phyloP scores from a whole-genome alignment of 2,888 invertebrate species.

The Cephus rjabovi region DNA sequence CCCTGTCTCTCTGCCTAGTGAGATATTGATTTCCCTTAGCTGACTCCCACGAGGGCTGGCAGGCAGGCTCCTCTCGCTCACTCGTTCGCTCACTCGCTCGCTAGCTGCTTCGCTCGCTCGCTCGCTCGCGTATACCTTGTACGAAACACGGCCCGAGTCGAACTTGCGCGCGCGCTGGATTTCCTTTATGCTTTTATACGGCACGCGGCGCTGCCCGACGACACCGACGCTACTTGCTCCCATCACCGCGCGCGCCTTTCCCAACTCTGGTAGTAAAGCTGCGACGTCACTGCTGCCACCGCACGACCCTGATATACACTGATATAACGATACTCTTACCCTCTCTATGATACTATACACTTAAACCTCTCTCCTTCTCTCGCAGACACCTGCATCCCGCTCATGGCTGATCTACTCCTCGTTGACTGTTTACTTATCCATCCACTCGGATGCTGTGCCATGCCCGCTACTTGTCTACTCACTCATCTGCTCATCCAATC shows the following conservation, averaged over 20 bases:
- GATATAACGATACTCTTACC: too few relatives aligned
- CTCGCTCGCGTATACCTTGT: background rate
- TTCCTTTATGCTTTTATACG: conserved; percentile 4
- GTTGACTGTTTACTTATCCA: too few relatives aligned
- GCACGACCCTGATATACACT: too few relatives aligned
- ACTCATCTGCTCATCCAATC: background rate
- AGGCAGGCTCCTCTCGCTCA: conserved; percentile 23
- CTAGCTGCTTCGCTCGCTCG: background rate
- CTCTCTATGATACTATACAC: too few relatives aligned
- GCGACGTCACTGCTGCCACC: too few relatives aligned
- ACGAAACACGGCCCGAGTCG: conserved; percentile 3
- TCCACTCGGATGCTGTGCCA: too few relatives aligned
- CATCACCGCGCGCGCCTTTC: too few relatives aligned
- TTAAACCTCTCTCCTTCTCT: too few relatives aligned
- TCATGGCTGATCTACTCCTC: too few relatives aligned
- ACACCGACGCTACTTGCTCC: background rate
- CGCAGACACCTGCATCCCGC: too few relatives aligned
- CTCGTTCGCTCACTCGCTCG: conserved; percentile 8
- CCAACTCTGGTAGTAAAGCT: too few relatives aligned
- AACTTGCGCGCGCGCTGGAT: background rate
- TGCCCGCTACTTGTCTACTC: too few relatives aligned
- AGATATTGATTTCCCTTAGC: conserved; percentile 66
- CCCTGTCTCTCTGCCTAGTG: conserved; percentile 53
- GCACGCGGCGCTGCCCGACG: conserved; percentile 1
- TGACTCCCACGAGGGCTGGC: conserved; percentile 63